A percentile compares a stretch with the other conserved stretches of the same genome.
Evolutionary conservation across 2,113 vertebrate species (phyloP).

Genomic region (Leptodactylus fuscus): DNA sequence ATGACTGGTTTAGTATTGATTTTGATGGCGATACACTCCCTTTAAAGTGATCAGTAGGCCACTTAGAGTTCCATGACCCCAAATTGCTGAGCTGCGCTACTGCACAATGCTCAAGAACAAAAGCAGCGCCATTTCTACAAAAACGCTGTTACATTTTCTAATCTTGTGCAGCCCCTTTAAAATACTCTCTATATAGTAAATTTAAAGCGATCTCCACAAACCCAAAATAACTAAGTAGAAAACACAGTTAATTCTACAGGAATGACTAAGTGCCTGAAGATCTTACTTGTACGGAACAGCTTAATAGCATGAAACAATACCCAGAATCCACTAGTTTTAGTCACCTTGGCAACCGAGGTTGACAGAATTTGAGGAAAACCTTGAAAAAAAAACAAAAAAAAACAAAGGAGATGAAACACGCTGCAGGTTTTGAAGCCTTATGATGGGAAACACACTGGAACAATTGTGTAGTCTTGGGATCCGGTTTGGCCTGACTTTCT

Average conservation of each 20-base stretch:
- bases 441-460: not conserved
- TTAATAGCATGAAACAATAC: slow-evolving; percentile 35
- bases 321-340: slow-evolving; percentile 27
- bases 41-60: too few relatives aligned
- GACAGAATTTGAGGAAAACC: slow-evolving; percentile 41
- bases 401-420: not conserved
- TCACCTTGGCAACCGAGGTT: slow-evolving; percentile 50
- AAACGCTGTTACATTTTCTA: not conserved
- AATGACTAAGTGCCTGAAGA: slow-evolving; percentile 8
- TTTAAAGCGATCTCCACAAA: not conserved
- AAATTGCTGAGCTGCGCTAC: not conserved
- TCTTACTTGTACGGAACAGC: not conserved
- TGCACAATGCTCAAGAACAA: not conserved
- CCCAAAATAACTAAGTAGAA: not conserved
- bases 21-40: too few relatives aligned
- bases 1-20: too few relatives aligned
- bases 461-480: not conserved
- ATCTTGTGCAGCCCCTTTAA: too few relatives aligned
- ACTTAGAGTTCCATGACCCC: not conserved
- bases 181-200: not conserved
- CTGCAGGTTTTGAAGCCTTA: not conserved
- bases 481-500: slow-evolving; percentile 19
- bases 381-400: slow-evolving; percentile 32
- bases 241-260: not conserved
- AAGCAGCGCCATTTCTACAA: too few relatives aligned